Conservation (phyloP, 2,888 invertebrate species). For the Polymixis lichenea region DNA sequence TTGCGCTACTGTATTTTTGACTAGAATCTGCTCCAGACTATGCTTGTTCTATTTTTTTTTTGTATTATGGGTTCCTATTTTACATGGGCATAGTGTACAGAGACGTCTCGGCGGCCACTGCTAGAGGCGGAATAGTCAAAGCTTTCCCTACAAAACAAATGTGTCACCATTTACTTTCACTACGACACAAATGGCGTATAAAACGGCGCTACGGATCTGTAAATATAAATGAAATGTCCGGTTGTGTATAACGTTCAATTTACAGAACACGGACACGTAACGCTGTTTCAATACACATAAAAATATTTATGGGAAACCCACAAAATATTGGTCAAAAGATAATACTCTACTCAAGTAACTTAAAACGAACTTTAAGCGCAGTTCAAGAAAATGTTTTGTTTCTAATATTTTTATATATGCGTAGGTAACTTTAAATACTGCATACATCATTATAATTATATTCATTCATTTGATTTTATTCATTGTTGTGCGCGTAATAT, state of each 20-base stretch:
- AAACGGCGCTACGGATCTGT: too few relatives aligned
- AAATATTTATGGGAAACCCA: background rate
- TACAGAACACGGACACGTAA: too few relatives aligned
- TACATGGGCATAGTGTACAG: background rate
- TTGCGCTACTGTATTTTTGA: slow-evolving; percentile 41
- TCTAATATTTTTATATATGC: background rate
- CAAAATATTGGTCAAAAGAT: background rate
- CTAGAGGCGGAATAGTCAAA: too few relatives aligned
- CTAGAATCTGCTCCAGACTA: background rate
- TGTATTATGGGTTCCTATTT: too few relatives aligned
- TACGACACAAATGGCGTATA: background rate
- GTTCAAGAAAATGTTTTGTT: too few relatives aligned
- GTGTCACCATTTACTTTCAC: background rate
- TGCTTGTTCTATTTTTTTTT: background rate
- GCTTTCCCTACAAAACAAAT: background rate
- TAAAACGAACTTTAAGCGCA: too few relatives aligned
- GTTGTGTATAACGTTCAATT: too few relatives aligned
- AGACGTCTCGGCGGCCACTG: background rate
- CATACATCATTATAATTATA: too few relatives aligned
- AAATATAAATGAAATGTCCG: too few relatives aligned
- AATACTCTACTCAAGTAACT: background rate
- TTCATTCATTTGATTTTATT: background rate
- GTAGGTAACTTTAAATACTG: background rate
- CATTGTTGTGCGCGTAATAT: background rate
- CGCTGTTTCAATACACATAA: too few relatives aligned